These are phyloP conservation scores for Microplitis demolitor DNA, from an alignment of 1,140 invertebrate genomes.

Conservation along the genomic window DNA sequence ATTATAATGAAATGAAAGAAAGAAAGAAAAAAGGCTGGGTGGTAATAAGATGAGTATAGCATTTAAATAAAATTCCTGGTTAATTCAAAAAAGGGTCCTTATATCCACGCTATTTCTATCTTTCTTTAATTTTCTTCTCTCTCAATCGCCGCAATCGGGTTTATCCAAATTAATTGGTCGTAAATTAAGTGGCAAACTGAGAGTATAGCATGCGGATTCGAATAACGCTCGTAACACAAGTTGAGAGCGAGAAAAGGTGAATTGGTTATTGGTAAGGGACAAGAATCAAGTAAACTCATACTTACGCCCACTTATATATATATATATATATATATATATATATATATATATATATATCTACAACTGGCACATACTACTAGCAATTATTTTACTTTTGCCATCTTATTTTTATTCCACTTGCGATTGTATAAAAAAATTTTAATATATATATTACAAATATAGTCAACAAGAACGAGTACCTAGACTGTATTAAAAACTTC, in stretches of 20 bases:
- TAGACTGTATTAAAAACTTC: too few species aligned
- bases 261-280: conserved; percentile 8
- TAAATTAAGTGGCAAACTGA: conserved; percentile 53
- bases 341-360: too few species aligned
- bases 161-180: conserved; percentile 64
- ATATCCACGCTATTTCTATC: too few species aligned
- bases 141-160: conserved; percentile 29
- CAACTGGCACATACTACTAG: too few species aligned
- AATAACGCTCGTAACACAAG: background rate
- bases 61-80: conserved; percentile 47
- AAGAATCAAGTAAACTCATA: conserved; percentile 18
- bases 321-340: too few species aligned
- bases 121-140: conserved; percentile 23
- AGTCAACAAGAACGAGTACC: too few species aligned
- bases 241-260: conserved; percentile 5
- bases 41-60: conserved; percentile 8
- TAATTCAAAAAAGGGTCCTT: conserved; percentile 53
- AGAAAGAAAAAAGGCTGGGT: conserved; percentile 24
- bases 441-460: too few species aligned
- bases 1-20: background rate
- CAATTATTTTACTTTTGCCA: too few species aligned
- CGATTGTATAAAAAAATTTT: too few species aligned
- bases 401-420: too few species aligned
- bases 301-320: too few species aligned
- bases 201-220: too few species aligned